These are phyloP conservation scores for Crenuchus spilurus DNA, from an alignment of 2,797 vertebrate species.

Conservation along the genomic window DNA sequence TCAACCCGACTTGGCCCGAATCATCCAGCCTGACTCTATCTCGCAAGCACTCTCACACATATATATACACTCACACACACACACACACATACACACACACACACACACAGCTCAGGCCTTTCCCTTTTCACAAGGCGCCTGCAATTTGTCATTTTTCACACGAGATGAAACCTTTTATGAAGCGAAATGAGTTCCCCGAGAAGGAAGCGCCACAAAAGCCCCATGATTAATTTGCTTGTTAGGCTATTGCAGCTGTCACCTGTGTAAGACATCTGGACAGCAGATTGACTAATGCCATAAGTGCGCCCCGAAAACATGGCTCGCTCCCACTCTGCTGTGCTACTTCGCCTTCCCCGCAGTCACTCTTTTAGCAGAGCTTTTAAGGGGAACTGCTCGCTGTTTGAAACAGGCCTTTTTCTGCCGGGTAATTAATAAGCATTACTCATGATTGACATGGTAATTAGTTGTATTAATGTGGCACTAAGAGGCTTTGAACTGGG, in stretches of 20 bases:
- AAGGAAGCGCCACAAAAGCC: constrained; percentile 84
- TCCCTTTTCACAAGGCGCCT: constrained; percentile 75
- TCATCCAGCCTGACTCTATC: constrained; percentile 68
- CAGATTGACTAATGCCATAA: constrained; percentile 85
- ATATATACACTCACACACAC: constrained; percentile 62
- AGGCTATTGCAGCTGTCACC: constrained; percentile 87
- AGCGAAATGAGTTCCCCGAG: constrained; percentile 84
- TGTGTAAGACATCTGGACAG: constrained; percentile 87
- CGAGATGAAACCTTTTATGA: constrained; percentile 85
- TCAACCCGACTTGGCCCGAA: constrained; percentile 71
- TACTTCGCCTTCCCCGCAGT: constrained; percentile 59
- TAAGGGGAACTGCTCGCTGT: constrained; percentile 74
- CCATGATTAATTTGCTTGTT: constrained; percentile 88
- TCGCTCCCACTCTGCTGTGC: constrained; percentile 41
- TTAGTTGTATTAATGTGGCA: constrained; percentile 82
- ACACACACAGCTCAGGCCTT: constrained; percentile 67
- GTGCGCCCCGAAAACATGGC: constrained; percentile 70
- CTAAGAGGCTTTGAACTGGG: constrained; percentile 78
- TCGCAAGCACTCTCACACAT: constrained; percentile 51
- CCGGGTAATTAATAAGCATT: constrained; percentile 85
- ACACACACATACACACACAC: constrained; percentile 29
- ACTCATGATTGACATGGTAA: constrained; percentile 84
- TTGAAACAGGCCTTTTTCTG: constrained; percentile 76
- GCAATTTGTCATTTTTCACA: constrained; percentile 86
- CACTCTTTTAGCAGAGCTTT: constrained; percentile 77